Percentiles rank a stretch among this genome's conserved stretches.
Evolutionary conservation across 2,797 vertebrate genomes (phyloP).

Genomic region (Myotis findleyi): DNA sequence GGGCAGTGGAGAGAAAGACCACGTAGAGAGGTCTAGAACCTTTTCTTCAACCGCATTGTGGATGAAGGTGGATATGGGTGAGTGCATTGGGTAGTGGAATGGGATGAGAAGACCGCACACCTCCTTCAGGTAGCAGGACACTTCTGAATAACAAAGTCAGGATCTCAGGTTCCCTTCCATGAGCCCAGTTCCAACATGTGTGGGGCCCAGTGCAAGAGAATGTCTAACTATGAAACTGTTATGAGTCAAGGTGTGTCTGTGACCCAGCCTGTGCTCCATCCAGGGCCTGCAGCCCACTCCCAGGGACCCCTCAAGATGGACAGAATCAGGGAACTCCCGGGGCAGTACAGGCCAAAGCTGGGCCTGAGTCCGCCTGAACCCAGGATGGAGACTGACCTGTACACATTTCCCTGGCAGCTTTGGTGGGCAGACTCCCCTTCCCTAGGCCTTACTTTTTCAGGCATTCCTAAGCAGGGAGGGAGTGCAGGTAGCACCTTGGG

Average conservation of each 20-base stretch:
- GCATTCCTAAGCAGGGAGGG: background rate
- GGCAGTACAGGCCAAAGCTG: background rate
- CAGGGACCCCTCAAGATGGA: background rate
- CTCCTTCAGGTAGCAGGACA: background rate
- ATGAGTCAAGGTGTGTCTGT: background rate
- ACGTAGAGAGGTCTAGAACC: accelerated
- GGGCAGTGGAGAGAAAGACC: background rate
- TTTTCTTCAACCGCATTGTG: background rate
- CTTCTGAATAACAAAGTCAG: background rate
- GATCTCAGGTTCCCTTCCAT: background rate
- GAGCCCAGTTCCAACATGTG: background rate
- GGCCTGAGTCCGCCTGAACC: background rate
- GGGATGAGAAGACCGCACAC: background rate
- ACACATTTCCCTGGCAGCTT: background rate
- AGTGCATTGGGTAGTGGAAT: no score
- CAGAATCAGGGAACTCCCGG: background rate
- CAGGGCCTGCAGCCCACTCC: background rate
- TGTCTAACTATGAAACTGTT: background rate
- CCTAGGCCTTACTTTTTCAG: background rate
- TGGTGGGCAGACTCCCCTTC: background rate
- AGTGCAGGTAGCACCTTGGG: background rate
- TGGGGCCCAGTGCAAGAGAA: background rate
- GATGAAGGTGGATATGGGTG: background rate
- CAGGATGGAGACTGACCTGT: background rate
- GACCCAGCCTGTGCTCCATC: background rate